Base-by-base conservation (phyloP, 2,797 vertebrate species). In the Limosa lapponica region DNA sequence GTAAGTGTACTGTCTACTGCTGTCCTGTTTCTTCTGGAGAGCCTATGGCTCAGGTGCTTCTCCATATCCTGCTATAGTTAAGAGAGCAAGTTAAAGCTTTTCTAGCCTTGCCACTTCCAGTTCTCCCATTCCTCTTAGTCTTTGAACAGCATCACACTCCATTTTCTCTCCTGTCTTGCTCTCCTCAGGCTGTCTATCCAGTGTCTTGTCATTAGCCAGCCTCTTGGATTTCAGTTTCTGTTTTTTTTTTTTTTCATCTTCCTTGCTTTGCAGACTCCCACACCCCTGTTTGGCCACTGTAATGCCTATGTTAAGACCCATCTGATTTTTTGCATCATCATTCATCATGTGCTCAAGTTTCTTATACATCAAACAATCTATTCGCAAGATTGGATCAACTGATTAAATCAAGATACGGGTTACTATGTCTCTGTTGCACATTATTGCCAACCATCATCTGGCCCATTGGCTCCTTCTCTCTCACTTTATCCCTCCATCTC, bases 401-500 rank as follows among this genome's bases (percentile, higher is more conserved):
- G 78, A 73, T 87, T 75, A 67, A 87, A n/a, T 89, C 36, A 37
- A 15, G 18, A 41, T 55, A 58, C 4, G 8, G 10, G 17, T 93
- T 94, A 34, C 81, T 66, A 3, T 9, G 10, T 77, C 57, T 90
- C 36, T 84, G 58, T 87, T 96, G 66, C 25, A 3, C 51, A 5
- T 87, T 89, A 30, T 72, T 89, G 58, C 80, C 51, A 90, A 2
- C 62, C n/a, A 20, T 70, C 64, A 32, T 73, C 32, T 77, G 22
- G 34, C 23, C 46, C 77, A 72, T 39, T 4, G 4, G 13, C 46
- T 86, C n/a, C 52, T 91, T 67, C 54, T 82, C 20, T 80, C 75
- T 85, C 67, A 27, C 34, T 82, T 94, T 96, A 96, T 97, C 92
- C 80, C 52, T 90, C 43, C 66, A 70, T 95, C 94, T 94, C 80